phyloP scores from a whole-genome alignment of 2,888 invertebrate species.

The Cheilosia urbana region DNA sequence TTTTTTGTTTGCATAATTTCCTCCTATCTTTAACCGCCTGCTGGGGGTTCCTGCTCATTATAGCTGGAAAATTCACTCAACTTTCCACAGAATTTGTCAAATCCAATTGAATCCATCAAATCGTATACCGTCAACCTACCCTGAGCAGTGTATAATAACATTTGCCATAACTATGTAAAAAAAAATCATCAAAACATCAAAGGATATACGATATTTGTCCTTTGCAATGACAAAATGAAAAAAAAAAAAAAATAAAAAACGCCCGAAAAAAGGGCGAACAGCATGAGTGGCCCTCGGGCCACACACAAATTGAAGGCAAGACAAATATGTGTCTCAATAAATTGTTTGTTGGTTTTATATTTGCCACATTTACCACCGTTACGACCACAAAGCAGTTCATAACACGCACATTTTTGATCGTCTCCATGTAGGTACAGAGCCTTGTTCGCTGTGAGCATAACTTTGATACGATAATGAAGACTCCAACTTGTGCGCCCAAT shows the following conservation, averaged over 20 bases:
- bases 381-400: conserved; percentile 29
- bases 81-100: no score
- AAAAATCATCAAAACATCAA: conserved; percentile 27
- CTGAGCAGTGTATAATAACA: neutral
- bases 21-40: no score
- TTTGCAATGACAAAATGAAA: conserved; percentile 11
- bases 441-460: conserved; percentile 10
- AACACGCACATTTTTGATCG: conserved; percentile 7
- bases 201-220: conserved; percentile 48
- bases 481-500: no score
- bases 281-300: neutral
- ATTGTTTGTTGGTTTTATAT: neutral
- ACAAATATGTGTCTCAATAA: neutral
- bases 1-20: no score
- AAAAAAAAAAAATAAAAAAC: neutral
- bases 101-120: no score
- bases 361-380: neutral
- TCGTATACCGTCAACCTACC: neutral
- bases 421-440: neutral
- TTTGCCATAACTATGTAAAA: no score
- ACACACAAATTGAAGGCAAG: conserved; percentile 5
- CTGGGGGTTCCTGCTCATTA: no score
- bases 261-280: neutral
- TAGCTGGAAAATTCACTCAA: no score
- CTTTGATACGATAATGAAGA: neutral